A percentile compares a stretch with the other conserved stretches of the same genome.
Conservation (phyloP, 2,888 invertebrate species). For the Caenorhabditis macrosperma region DNA sequence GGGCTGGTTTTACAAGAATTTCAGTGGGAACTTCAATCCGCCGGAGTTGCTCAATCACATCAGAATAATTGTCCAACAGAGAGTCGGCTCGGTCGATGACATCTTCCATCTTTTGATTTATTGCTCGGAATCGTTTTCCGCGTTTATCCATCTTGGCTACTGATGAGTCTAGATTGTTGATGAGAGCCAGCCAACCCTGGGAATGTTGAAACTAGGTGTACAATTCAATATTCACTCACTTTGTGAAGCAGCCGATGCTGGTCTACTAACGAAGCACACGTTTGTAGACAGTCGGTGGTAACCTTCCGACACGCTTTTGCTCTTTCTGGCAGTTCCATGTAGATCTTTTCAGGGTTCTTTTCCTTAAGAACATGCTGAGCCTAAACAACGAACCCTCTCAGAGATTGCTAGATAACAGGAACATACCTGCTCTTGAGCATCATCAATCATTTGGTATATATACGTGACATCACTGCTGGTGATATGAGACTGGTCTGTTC, state of each 20-base stretch:
- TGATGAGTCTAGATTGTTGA: constrained; percentile 74
- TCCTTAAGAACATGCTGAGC: constrained; percentile 26
- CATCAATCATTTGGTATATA: constrained; percentile 58
- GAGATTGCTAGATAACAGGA: neutral
- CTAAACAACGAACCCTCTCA: neutral
- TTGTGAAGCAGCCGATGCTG: constrained; percentile 74
- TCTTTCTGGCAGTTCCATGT: constrained; percentile 59
- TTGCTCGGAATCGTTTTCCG: constrained; percentile 40
- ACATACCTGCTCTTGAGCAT: constrained; percentile 58
- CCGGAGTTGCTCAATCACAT: constrained; percentile 71
- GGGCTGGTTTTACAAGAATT: constrained; percentile 51
- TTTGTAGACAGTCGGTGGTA: constrained; percentile 36
- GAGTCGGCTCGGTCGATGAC: constrained; percentile 55
- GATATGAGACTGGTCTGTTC: constrained; percentile 39
- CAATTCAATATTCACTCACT: constrained; percentile 31
- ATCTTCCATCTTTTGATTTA: constrained; percentile 19
- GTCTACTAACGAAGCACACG: constrained; percentile 69
- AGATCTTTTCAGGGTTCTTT: constrained; percentile 26
- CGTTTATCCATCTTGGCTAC: constrained; percentile 60
- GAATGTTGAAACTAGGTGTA: constrained; percentile 5
- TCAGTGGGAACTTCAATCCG: constrained; percentile 49
- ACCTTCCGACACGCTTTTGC: constrained; percentile 54
- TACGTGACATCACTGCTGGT: constrained; percentile 56
- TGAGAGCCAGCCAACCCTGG: constrained; percentile 77
- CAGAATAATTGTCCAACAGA: constrained; percentile 70